Evolutionary conservation across 2,888 invertebrate genomes (phyloP).

Genomic region (Glomeris marginata): DNA sequence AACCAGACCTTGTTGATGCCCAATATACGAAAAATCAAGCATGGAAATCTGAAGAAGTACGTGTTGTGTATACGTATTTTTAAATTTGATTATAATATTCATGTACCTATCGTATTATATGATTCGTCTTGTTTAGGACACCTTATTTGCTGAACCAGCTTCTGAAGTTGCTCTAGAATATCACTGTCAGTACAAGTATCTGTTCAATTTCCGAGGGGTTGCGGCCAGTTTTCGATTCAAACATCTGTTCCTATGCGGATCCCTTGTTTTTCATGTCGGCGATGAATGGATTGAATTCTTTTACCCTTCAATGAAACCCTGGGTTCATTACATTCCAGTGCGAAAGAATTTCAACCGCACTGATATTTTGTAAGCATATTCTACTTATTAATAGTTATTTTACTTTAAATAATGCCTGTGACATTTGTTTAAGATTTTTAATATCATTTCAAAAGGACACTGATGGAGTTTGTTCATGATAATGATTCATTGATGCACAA

Average conservation of each 20-base stretch:
- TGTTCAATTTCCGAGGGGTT: constrained; percentile 93
- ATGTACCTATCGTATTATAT: not conserved
- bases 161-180: constrained; percentile 73
- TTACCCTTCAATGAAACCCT: constrained; percentile 74
- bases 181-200: constrained; percentile 77
- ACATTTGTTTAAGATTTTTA: not conserved
- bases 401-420: constrained; percentile 3
- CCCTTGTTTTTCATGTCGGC: constrained; percentile 86
- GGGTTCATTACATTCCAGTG: constrained; percentile 91
- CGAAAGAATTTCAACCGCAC: constrained; percentile 46
- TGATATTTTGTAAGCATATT: constrained; percentile 44
- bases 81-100: constrained; percentile 1
- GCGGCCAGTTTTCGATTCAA: constrained; percentile 96
- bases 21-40: constrained; percentile 97
- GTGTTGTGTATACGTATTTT: constrained; percentile 12
- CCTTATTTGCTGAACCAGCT: constrained; percentile 66
- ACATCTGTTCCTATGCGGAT: constrained; percentile 82
- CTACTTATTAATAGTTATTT: constrained; percentile 3
- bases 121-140: constrained; percentile 47
- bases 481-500: constrained; percentile 56
- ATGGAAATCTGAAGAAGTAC: constrained; percentile 80
- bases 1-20: constrained; percentile 70
- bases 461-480: constrained; percentile 46
- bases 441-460: not conserved
- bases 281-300: constrained; percentile 92